Evolutionary conservation across 2,797 vertebrate genomes (phyloP).

Genomic region (Aldrovandia affinis): DNA sequence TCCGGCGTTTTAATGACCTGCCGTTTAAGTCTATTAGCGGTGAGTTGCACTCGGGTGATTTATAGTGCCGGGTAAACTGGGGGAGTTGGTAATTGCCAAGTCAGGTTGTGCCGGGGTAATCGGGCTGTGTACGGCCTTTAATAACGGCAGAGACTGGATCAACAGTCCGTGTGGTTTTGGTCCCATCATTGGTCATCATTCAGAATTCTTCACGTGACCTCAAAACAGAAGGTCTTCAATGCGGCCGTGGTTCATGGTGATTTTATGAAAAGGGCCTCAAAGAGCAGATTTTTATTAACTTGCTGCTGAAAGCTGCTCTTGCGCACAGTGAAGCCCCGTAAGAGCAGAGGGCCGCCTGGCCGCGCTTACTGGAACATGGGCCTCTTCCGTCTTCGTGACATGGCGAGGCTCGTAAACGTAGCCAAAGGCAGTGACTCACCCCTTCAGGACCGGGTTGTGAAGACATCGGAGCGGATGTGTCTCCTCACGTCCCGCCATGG

Average conservation of each 20-base stretch:
- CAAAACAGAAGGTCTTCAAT: background rate
- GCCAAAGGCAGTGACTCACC: background rate
- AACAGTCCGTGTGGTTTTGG: constrained; percentile 14
- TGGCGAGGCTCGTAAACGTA: background rate
- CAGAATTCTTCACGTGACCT: background rate
- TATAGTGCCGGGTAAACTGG: constrained; percentile 29
- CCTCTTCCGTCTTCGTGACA: background rate
- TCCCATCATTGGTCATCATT: background rate
- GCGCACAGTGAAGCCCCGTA: no score
- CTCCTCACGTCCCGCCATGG: background rate
- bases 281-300: background rate
- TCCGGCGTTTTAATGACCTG: constrained; percentile 19
- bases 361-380: background rate
- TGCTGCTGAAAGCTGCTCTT: background rate
- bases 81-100: constrained; percentile 27
- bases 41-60: constrained; percentile 28
- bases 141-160: constrained; percentile 20
- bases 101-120: constrained; percentile 31
- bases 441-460: background rate
- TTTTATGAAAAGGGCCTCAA: background rate
- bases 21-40: constrained; percentile 28
- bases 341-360: background rate
- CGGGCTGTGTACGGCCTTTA: constrained; percentile 3
- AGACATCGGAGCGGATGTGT: background rate
- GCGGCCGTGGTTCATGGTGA: background rate